phyloP scores from a whole-genome alignment of 2,113 vertebrate genomes.

The Eurypyga helias region DNA sequence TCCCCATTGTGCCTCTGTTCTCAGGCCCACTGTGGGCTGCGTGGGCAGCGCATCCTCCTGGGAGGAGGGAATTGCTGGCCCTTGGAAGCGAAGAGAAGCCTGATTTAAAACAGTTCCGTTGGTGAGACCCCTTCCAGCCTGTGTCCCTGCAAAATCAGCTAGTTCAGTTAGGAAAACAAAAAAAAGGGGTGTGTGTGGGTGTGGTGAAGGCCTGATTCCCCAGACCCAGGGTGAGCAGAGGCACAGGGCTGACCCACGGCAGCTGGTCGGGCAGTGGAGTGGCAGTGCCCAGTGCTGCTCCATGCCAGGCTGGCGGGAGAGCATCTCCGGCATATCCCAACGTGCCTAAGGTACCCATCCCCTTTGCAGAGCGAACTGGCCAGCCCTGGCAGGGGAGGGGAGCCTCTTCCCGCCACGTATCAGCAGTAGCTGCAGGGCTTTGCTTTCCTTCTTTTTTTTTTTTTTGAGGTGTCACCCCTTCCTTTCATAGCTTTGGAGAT shows the following conservation, averaged over 20 bases:
- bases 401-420: not conserved
- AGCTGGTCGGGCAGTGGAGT: fast-evolving
- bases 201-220: not conserved
- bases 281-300: not conserved
- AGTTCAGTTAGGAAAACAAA: not conserved
- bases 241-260: not conserved
- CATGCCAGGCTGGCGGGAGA: fast-evolving
- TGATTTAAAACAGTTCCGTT: not conserved
- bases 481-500: not conserved
- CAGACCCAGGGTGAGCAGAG: not conserved
- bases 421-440: not conserved
- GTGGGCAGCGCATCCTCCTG: not conserved
- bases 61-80: not conserved
- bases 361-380: not conserved
- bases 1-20: not conserved
- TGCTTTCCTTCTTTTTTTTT: not conserved
- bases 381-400: not conserved
- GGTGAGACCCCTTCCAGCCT: not conserved
- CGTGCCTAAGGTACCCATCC: not conserved
- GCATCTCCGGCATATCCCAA: not conserved
- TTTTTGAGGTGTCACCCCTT: not conserved
- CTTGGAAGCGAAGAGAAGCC: not conserved
- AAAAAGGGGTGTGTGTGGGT: fast-evolving
- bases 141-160: not conserved
- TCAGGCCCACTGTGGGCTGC: not conserved